Evolutionary conservation across 2,888 invertebrate genomes (phyloP).

Genomic region (Orchesellides sinensis): DNA sequence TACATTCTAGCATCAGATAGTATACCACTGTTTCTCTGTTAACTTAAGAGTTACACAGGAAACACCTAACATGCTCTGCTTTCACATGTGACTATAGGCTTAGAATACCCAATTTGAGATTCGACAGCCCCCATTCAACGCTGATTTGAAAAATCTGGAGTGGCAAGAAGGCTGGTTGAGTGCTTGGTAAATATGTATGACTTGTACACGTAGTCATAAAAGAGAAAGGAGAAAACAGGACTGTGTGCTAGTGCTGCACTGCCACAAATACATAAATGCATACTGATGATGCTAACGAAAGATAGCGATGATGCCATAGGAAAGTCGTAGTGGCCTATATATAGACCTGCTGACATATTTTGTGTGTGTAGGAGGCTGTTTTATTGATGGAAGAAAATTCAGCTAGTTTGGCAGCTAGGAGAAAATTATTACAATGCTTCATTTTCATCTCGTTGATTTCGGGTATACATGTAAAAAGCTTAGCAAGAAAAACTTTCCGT

Average conservation of each 20-base stretch:
- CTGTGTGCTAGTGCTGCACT: constrained; percentile 11
- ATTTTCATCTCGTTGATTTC: too few relatives aligned
- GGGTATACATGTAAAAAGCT: too few relatives aligned
- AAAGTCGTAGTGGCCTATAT: neutral
- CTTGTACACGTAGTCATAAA: constrained; percentile 35
- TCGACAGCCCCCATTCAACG: too few relatives aligned
- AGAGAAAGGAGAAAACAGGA: constrained; percentile 18
- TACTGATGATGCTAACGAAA: constrained; percentile 42
- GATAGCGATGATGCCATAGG: neutral
- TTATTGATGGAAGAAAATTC: neutral
- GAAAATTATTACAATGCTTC: constrained; percentile 8
- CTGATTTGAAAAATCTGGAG: constrained; percentile 43
- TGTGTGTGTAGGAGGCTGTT: too few relatives aligned
- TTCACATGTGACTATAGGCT: too few relatives aligned
- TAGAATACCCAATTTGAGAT: too few relatives aligned
- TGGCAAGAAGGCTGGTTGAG: neutral
- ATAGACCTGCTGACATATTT: neutral
- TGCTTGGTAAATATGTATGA: constrained; percentile 51
- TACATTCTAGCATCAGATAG: too few relatives aligned
- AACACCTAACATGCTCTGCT: too few relatives aligned
- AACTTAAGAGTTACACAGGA: too few relatives aligned
- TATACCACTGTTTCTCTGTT: too few relatives aligned
- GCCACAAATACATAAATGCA: constrained; percentile 64
- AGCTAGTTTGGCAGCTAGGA: neutral
- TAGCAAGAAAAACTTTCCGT: too few relatives aligned